Percentiles rank a stretch among this genome's conserved stretches.
Conservation (phyloP, 2,797 vertebrate species). For the Alcedo atthis region DNA sequence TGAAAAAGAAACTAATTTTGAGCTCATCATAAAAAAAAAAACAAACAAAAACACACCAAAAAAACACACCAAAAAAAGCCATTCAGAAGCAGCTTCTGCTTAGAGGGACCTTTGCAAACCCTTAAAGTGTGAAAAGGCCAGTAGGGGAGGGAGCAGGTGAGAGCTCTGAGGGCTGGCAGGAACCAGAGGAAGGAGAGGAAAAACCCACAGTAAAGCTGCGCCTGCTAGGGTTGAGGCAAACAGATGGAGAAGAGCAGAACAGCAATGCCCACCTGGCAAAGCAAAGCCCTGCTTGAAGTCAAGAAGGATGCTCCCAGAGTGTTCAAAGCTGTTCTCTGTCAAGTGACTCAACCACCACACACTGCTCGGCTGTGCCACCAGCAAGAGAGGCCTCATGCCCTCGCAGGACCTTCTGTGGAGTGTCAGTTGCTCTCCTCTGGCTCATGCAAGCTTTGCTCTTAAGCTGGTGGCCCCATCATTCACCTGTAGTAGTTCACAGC, state of each 20-base stretch:
- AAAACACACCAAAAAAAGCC: slow-evolving; percentile 36
- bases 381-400: background rate
- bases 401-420: background rate
- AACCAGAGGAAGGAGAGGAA: background rate
- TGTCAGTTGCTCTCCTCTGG: background rate
- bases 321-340: background rate
- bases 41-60: slow-evolving; percentile 58
- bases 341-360: background rate
- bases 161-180: background rate
- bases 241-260: background rate
- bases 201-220: background rate
- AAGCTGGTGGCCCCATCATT: background rate
- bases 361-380: background rate
- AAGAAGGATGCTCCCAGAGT: background rate
- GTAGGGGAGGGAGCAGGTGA: background rate
- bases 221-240: background rate
- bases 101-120: slow-evolving; percentile 53
- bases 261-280: background rate
- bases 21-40: slow-evolving; percentile 70
- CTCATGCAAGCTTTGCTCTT: background rate
- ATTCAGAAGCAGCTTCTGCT: slow-evolving; percentile 5
- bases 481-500: background rate
- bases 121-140: slow-evolving; percentile 6
- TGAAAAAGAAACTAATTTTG: slow-evolving; percentile 70
- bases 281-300: background rate